A percentile compares a stretch with the other conserved stretches of the same genome.
These are phyloP conservation scores for Abscondita cerata DNA, from an alignment of 2,888 invertebrate species.

Conservation along the genomic window DNA sequence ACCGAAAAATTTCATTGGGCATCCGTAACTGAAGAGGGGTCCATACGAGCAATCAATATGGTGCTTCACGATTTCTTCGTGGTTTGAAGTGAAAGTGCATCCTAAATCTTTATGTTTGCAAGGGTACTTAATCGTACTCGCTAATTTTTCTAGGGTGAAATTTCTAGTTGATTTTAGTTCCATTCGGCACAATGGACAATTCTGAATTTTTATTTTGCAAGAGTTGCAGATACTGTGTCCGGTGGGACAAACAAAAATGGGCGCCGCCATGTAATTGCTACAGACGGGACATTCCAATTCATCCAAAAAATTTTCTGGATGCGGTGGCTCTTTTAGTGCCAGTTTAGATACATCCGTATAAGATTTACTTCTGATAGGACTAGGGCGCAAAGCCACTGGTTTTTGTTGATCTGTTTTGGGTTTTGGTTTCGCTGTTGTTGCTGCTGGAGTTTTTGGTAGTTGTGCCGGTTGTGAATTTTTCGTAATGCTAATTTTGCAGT, in stretches of 20 bases:
- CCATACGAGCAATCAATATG: constrained; percentile 46
- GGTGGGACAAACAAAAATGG: constrained; percentile 52
- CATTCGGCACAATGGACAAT: constrained; percentile 50
- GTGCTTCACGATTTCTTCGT: constrained; percentile 42
- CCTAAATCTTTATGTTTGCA: constrained; percentile 49
- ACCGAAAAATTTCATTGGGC: constrained; percentile 40
- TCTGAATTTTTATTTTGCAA: constrained; percentile 48
- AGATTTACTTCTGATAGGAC: not conserved
- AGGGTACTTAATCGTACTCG: constrained; percentile 47
- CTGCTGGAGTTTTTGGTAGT: not conserved
- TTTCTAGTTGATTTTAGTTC: constrained; percentile 49
- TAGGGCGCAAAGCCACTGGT: not conserved
- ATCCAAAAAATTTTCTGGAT: constrained; percentile 43
- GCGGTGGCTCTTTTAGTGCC: not conserved
- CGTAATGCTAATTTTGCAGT: constrained; percentile 24
- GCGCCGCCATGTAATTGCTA: constrained; percentile 51
- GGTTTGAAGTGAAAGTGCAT: constrained; percentile 43
- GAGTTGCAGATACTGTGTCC: constrained; percentile 52
- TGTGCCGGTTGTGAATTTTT: constrained; percentile 20
- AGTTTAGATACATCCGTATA: not conserved
- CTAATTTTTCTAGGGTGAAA: constrained; percentile 50
- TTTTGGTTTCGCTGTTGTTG: not conserved
- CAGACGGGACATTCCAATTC: constrained; percentile 54
- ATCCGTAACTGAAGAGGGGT: constrained; percentile 48
- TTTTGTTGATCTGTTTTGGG: not conserved